phyloP scores from a whole-genome alignment of 2,888 invertebrate genomes.

The Clitarchus hookeri region DNA sequence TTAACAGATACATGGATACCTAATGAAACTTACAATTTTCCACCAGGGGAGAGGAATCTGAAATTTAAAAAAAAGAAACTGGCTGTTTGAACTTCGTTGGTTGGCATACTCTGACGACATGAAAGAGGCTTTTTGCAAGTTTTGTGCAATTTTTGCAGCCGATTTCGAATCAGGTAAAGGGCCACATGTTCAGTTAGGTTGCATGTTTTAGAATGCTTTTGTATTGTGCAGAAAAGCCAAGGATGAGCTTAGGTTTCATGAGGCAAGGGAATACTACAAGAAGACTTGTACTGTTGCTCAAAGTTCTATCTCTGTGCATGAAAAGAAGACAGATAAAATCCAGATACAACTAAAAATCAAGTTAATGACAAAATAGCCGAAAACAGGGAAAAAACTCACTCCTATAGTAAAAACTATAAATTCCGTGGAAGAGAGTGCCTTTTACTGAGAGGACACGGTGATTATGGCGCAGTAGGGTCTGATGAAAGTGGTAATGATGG shows the following conservation, averaged over 20 bases:
- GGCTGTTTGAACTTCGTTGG: conserved; percentile 15
- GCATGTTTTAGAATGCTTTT: not conserved
- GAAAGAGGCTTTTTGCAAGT: conserved; percentile 4
- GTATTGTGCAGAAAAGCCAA: not conserved
- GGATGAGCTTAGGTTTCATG: not conserved
- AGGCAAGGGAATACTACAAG: conserved; percentile 15
- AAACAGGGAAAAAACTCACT: conserved; percentile 20
- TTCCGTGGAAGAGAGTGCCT: no score
- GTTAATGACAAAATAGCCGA: not conserved
- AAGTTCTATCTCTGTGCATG: conserved; percentile 3
- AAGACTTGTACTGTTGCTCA: not conserved
- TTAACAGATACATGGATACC: conserved; percentile 11
- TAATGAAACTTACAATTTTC: conserved; percentile 1
- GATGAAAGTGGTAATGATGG: no score
- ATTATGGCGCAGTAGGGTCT: no score
- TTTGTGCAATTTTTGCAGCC: not conserved
- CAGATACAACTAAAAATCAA: not conserved
- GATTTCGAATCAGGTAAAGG: not conserved
- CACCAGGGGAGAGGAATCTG: conserved; percentile 15
- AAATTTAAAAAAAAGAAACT: conserved; percentile 5
- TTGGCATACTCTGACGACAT: not conserved
- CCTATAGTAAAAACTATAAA: conserved; percentile 11
- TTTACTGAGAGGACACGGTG: no score
- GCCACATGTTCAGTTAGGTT: not conserved
- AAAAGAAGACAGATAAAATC: not conserved